Evolutionary conservation across 2,888 invertebrate genomes (phyloP), one percentile per base, ranked within the genome.

Genomic region (Gymnoscelis rufifasciata): DNA sequence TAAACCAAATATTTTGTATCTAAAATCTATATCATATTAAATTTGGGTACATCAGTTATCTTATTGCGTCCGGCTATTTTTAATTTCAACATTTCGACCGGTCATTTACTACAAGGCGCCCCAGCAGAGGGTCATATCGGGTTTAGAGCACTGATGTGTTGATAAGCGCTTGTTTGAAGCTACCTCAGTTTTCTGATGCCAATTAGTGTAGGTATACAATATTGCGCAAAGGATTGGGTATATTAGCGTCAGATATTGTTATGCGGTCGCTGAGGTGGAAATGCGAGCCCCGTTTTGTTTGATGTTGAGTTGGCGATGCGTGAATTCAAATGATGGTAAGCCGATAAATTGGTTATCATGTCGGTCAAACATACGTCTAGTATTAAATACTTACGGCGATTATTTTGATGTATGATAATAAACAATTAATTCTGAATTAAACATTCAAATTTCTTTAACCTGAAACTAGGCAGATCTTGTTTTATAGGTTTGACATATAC

Each of bases 201-300:
- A 88, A 88, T 88, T 88, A 88, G 77, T 74, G 69, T 68, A 19
- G 3, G 19, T 3, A 76, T 74, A 81, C 83, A 84, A 80, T 83
- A 81, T 82, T 79, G 74, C 68, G 70, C 56, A 78, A 83, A 79
- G 82, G 83, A 83, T 80, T 79, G 75, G 74, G 49, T 38, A 75
- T 84, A 87, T 87, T 83, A 83, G 71, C 78, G 80, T 78, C 81
- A 71, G 81, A 83, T 83, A 83, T 84, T 86, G 86, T 87, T 84
- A 76, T 70, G 68, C 61, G 71, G 56, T 62, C 77, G 67, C 58
- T 74, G 71, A 71, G 59, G 76, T 68, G 81, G 76, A 76, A 78
- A 71, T 44, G 28, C 47, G 62, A 56, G 60, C 36, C 53, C 47
- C 15, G 19, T 35, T 35, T 35, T 35, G 35, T 35, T 19, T 53